Percentiles rank a stretch among this genome's conserved stretches.
Conservation (phyloP, 2,888 invertebrate species). For the Idaea biselata region DNA sequence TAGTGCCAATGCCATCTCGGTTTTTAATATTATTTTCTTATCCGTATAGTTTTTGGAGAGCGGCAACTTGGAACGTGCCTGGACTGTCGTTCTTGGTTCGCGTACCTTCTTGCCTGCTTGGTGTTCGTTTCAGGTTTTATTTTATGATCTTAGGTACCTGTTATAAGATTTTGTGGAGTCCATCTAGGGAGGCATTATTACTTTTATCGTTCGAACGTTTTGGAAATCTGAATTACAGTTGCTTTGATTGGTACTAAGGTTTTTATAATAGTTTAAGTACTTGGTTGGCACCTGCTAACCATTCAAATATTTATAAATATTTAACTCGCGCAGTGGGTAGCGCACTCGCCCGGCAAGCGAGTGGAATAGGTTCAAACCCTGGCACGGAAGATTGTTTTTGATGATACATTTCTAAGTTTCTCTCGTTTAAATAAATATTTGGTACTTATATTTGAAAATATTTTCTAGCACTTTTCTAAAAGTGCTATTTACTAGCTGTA, state of each 20-base stretch:
- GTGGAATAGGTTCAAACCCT: too few species aligned
- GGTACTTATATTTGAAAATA: too few species aligned
- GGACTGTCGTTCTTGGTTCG: conserved; percentile 6
- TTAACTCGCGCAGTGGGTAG: too few species aligned
- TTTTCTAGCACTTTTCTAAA: neutral
- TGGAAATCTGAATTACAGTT: conserved; percentile 1
- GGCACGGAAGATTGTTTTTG: too few species aligned
- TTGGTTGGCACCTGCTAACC: too few species aligned
- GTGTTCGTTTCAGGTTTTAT: conserved; percentile 5
- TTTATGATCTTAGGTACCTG: conserved; percentile 4
- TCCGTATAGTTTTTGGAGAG: conserved; percentile 30
- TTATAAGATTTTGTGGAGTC: conserved; percentile 4
- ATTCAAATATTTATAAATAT: too few species aligned
- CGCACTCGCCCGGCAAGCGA: too few species aligned
- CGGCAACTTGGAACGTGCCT: conserved; percentile 23
- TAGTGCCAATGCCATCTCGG: conserved; percentile 16
- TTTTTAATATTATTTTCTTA: conserved; percentile 30
- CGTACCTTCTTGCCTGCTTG: neutral
- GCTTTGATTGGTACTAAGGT: neutral
- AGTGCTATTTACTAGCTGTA: neutral
- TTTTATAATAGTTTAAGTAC: neutral
- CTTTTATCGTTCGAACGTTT: conserved; percentile 4
- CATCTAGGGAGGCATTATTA: conserved; percentile 3
- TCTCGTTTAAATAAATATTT: too few species aligned
- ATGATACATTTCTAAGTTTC: too few species aligned